These are phyloP conservation scores for Hipposideros larvatus DNA, from an alignment of 2,797 vertebrate genomes.

Conservation along the genomic window DNA sequence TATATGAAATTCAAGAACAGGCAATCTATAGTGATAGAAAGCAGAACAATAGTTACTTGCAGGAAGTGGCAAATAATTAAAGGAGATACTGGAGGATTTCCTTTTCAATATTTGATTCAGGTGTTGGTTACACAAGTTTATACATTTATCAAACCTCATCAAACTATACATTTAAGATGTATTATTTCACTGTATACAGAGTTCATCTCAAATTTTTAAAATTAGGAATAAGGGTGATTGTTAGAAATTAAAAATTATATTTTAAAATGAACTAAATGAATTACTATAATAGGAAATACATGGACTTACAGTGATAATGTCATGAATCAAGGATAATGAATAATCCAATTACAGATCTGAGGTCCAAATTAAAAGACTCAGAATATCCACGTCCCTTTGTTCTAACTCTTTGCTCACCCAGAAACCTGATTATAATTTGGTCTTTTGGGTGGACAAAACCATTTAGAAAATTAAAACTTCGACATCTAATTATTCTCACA, in stretches of 20 bases:
- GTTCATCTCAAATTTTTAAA: conserved; percentile 40
- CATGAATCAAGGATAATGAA: not conserved
- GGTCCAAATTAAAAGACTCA: not conserved
- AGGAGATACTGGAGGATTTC: not conserved
- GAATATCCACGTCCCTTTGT: not conserved
- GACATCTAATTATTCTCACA: not conserved
- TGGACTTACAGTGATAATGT: not conserved
- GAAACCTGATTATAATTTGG: not conserved
- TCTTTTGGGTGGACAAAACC: not conserved
- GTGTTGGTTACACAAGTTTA: not conserved
- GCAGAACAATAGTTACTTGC: not conserved
- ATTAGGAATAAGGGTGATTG: not conserved
- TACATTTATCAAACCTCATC: not conserved
- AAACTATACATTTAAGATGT: not conserved
- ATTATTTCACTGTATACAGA: not conserved
- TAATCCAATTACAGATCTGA: not conserved
- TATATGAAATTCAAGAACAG: not conserved
- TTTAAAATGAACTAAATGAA: conserved; percentile 16
- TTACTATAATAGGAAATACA: not conserved
- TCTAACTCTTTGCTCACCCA: conserved; percentile 2
- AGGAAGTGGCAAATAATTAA: not conserved
- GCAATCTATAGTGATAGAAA: not conserved
- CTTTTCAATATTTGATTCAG: not conserved
- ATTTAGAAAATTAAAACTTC: conserved; percentile 44
- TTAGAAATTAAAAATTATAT: not conserved